Percentiles rank a stretch among this genome's conserved stretches.
These are phyloP conservation scores for Eurystomus glaucurus DNA, from an alignment of 2,797 vertebrate species.

Conservation along the genomic window DNA sequence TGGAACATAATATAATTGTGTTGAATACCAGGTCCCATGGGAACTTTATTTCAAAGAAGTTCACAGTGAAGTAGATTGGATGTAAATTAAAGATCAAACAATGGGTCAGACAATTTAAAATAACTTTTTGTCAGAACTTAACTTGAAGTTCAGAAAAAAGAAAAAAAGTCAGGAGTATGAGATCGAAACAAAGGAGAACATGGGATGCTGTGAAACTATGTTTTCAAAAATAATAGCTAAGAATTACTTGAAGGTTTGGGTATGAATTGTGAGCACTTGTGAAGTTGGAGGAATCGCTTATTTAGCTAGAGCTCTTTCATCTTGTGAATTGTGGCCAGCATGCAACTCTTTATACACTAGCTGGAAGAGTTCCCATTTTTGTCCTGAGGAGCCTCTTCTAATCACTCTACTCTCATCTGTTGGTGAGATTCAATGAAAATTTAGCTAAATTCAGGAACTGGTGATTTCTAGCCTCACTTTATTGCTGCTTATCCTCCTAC, in stretches of 20 bases:
- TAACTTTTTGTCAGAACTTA: not conserved
- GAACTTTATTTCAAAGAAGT: not conserved
- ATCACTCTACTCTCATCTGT: fast-evolving
- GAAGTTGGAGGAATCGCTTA: not conserved
- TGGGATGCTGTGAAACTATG: not conserved
- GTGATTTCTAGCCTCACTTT: not conserved
- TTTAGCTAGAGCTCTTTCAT: not conserved
- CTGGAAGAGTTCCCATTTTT: not conserved
- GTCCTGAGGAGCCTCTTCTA: not conserved
- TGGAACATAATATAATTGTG: not conserved
- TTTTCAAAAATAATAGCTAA: not conserved
- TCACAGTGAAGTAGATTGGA: not conserved
- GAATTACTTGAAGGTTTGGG: not conserved
- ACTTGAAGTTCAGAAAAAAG: not conserved
- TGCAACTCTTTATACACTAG: not conserved
- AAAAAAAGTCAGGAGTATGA: not conserved
- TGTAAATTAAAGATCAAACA: not conserved
- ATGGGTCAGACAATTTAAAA: not conserved
- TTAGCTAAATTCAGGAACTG: not conserved
- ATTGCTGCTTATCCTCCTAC: not conserved
- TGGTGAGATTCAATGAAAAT: not conserved
- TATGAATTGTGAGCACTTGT: not conserved
- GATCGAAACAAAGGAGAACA: not conserved
- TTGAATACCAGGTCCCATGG: fast-evolving
- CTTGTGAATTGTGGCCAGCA: not conserved